phyloP scores from a whole-genome alignment of 2,797 vertebrate species.

The Spinus olivaceus region DNA sequence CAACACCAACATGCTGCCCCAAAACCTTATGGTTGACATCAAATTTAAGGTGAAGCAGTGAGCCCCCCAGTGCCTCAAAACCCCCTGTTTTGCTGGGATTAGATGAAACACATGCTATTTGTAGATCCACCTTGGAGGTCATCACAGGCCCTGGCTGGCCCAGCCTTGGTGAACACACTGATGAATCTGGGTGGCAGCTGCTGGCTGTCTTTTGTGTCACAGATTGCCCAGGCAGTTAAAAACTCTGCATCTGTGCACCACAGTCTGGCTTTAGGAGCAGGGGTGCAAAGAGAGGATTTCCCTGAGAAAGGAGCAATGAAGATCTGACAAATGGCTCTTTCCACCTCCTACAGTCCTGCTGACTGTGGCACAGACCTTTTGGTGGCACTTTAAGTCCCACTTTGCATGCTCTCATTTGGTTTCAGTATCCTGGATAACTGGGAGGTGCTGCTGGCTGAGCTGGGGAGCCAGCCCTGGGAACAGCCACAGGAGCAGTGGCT shows the following conservation, averaged over 20 bases:
- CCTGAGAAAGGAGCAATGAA: neutral
- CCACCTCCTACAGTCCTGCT: neutral
- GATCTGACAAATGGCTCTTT: neutral
- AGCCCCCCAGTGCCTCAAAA: neutral
- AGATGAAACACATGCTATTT: neutral
- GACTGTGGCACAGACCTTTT: neutral
- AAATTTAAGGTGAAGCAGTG: neutral
- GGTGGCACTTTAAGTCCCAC: neutral
- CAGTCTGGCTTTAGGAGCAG: neutral
- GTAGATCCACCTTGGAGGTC: neutral
- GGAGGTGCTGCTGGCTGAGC: neutral
- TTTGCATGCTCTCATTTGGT: neutral
- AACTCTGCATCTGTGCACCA: neutral
- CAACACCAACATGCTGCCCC: neutral
- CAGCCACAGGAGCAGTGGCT: neutral
- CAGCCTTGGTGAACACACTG: neutral
- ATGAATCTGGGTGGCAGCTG: conserved; percentile 23
- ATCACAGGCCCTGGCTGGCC: neutral
- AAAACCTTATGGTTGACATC: neutral
- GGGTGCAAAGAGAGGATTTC: neutral
- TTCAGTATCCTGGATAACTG: neutral
- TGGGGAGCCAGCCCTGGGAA: neutral
- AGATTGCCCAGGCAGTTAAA: neutral
- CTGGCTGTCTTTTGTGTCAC: neutral
- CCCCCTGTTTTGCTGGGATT: neutral